Base-by-base conservation (phyloP, 2,888 invertebrate species). In the Notodromas monacha region DNA sequence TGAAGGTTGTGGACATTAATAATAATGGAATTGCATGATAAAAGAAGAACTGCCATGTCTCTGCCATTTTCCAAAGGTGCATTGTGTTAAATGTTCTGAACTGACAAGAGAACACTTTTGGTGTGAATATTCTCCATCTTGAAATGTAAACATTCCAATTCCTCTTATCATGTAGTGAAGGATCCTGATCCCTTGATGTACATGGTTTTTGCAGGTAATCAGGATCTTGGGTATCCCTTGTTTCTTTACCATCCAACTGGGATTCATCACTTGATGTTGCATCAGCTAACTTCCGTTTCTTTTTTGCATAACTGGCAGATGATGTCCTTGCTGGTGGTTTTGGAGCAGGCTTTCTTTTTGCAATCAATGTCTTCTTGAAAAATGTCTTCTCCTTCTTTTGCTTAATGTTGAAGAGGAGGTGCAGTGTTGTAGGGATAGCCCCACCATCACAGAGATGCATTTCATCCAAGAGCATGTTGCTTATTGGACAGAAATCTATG, bases 1-100 rank as follows among this genome's bases (percentile, higher is more conserved):
- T 21, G 21, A 21, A 21, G 21, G 21, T 21, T 21, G 21, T 21
- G 21, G 21, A 21, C 21, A 21, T 21, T 21, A 21, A 21, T 21
- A 21, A 8, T 21, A 21, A 21, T 21, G 21, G 21, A 21, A 21
- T 21, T n/a, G 21, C 21, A 21, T 21, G n/a, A 21, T 21, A 21
- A 21, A 21, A 21, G 21, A 21, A 21, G n/a, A 21, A 21, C 21
- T 21, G 21, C 21, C 21, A n/a, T 21, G 21, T 21, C 21, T 21
- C 21, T 21, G 21, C 21, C 21, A 21, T 21, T 21, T 21, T 21
- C 21, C 21, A 21, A 21, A 21, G n/a, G 21, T 21, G 21, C 21
- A 21, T 21, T 21, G 21, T 21, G 21, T 21, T 21, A n/a, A 21
- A 21, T 21, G 21, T 21, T 21, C 21, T 21, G 21, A 6, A 21